Evolutionary conservation across 2,797 vertebrate genomes (phyloP).

Genomic region (Octomys mimax): DNA sequence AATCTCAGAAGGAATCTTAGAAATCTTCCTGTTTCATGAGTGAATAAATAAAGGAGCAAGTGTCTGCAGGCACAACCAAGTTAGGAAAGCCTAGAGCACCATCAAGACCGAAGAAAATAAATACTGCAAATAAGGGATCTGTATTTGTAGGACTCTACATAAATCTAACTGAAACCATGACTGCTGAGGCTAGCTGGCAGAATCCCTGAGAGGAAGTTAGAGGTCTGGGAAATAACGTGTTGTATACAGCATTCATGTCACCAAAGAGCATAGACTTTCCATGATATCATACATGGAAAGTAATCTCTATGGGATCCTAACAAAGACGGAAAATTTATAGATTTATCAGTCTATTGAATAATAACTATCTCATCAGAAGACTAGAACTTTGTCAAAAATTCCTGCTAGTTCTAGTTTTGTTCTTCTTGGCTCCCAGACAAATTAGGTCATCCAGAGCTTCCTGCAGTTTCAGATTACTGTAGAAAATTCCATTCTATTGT

Average conservation of each 20-base stretch:
- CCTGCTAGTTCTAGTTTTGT: background rate
- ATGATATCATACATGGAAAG: background rate
- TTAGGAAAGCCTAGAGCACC: background rate
- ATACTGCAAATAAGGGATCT: background rate
- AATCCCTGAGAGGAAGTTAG: background rate
- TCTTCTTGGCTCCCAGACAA: conserved; percentile 27
- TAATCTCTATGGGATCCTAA: background rate
- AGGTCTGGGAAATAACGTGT: background rate
- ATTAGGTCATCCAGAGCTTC: background rate
- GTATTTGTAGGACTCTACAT: too few species aligned
- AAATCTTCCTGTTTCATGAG: background rate
- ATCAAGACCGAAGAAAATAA: background rate
- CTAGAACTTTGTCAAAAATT: background rate
- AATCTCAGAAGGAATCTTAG: background rate
- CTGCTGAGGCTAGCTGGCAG: background rate
- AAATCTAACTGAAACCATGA: background rate
- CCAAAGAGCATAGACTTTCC: background rate
- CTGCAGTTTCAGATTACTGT: background rate
- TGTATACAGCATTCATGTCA: background rate
- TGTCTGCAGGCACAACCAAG: background rate
- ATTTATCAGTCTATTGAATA: background rate
- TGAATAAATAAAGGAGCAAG: background rate
- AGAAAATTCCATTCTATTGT: conserved; percentile 19
- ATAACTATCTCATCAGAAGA: background rate
- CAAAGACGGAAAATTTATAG: background rate